phyloP scores from a whole-genome alignment of 2,888 invertebrate species.

The Drosophila melanosoma region DNA sequence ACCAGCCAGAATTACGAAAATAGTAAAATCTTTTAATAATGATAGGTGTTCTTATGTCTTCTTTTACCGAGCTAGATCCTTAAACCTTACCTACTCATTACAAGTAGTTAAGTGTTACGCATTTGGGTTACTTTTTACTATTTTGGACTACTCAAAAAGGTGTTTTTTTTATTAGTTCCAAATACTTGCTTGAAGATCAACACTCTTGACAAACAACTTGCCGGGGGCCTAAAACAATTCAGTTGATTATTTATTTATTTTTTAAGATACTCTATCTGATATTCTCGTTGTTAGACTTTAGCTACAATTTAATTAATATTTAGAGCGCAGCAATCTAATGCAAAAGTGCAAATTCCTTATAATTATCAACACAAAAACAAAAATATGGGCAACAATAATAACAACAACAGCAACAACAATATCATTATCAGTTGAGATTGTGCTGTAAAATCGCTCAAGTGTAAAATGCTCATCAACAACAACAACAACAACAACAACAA shows the following conservation, averaged over 20 bases:
- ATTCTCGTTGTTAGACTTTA: not conserved
- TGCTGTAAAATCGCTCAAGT: conserved; percentile 52
- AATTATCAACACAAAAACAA: conserved; percentile 10
- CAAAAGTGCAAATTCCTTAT: not conserved
- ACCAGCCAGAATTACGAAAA: too few relatives aligned
- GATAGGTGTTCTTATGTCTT: too few relatives aligned
- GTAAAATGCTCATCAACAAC: conserved; percentile 46
- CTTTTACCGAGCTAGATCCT: too few relatives aligned
- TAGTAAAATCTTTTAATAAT: too few relatives aligned
- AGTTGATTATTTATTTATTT: not conserved
- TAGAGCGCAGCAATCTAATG: conserved; percentile 22
- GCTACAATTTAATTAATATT: conserved; percentile 13
- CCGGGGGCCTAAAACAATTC: not conserved
- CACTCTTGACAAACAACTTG: not conserved
- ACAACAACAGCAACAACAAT: not conserved
- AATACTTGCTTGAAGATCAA: not conserved
- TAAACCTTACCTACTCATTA: not conserved
- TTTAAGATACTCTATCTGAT: not conserved
- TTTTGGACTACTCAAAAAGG: not conserved
- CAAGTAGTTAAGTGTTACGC: not conserved
- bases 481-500: conserved; percentile 37
- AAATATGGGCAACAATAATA: not conserved
- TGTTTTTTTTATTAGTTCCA: too few relatives aligned
- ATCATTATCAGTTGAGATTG: conserved; percentile 18
- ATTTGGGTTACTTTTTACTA: not conserved